A percentile compares a stretch with the other conserved stretches of the same genome.
phyloP scores from a whole-genome alignment of 2,888 invertebrate species.

The Drosophila merina region DNA sequence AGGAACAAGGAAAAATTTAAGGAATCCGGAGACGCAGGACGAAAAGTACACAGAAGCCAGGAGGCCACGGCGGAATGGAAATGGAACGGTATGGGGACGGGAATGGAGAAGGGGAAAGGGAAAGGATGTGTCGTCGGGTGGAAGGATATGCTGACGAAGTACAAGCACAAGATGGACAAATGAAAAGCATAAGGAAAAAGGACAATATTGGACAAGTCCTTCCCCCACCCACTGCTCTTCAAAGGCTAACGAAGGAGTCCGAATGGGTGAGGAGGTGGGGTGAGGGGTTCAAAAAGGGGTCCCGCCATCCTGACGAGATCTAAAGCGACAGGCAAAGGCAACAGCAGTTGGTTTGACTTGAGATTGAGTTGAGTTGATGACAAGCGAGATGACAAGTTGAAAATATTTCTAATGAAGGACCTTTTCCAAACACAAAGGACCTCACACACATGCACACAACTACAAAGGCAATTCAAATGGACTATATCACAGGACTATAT shows the following conservation, averaged over 20 bases:
- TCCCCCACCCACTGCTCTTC: slow-evolving; percentile 44
- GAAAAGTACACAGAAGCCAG: slow-evolving; percentile 46
- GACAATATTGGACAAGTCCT: slow-evolving; percentile 74
- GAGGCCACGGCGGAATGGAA: slow-evolving; percentile 11
- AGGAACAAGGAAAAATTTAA: slow-evolving; percentile 31
- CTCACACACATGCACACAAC: slow-evolving; percentile 32
- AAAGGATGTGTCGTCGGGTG: slow-evolving; percentile 25
- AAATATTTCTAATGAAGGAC: slow-evolving; percentile 81
- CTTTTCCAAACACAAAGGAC: slow-evolving; percentile 71
- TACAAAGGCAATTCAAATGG: slow-evolving; percentile 13
- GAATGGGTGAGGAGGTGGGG: neutral
- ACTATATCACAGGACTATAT: slow-evolving; percentile 9
- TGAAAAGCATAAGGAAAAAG: slow-evolving; percentile 77
- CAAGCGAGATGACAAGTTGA: slow-evolving; percentile 80
- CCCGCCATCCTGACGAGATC: slow-evolving; percentile 67
- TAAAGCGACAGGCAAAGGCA: slow-evolving; percentile 68
- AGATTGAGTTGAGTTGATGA: slow-evolving; percentile 79
- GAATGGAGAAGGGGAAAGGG: neutral
- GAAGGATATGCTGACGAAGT: slow-evolving; percentile 47
- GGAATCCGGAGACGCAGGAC: slow-evolving; percentile 7
- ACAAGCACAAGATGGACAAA: slow-evolving; percentile 73
- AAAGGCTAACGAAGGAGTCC: slow-evolving; percentile 22
- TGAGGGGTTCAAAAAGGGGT: slow-evolving; percentile 19
- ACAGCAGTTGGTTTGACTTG: slow-evolving; percentile 75
- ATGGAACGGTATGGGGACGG: neutral